A percentile compares a stretch with the other conserved stretches of the same genome.
These are phyloP conservation scores for Phenganax marumi DNA, from an alignment of 92 coral and sea anemone genomes.

Conservation along the genomic window DNA sequence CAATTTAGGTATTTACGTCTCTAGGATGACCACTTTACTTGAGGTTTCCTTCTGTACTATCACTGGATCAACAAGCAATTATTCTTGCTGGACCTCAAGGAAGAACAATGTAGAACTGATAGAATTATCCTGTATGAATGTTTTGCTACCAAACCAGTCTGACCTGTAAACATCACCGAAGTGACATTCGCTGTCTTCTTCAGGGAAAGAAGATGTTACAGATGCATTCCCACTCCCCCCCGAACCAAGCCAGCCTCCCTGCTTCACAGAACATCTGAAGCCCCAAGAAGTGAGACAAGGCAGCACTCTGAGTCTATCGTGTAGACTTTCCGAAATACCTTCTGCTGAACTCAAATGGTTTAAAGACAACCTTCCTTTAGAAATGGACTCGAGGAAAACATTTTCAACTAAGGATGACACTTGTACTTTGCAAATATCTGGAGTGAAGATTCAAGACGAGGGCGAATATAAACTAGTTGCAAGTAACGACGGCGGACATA, in stretches of 20 bases:
- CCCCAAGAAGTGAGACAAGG: constrained; percentile 90
- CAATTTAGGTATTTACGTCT: not conserved
- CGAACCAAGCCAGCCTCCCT: constrained; percentile 67
- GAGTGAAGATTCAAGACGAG: constrained; percentile 81
- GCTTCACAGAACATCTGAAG: constrained; percentile 71
- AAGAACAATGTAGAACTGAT: too few relatives aligned
- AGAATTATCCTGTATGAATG: too few relatives aligned
- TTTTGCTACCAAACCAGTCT: not conserved
- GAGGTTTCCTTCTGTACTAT: too few relatives aligned
- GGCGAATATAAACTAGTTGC: constrained; percentile 80
- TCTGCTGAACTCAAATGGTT: constrained; percentile 72
- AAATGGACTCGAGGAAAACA: constrained; percentile 68
- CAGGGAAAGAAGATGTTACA: constrained; percentile 17
- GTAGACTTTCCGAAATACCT: constrained; percentile 71
- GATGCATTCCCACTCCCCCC: constrained; percentile 21
- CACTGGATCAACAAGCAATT: too few relatives aligned
- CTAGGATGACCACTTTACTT: not conserved
- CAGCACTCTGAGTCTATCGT: constrained; percentile 70
- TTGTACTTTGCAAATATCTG: constrained; percentile 67
- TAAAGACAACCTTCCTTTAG: constrained; percentile 70
- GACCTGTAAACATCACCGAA: not conserved
- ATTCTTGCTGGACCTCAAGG: too few relatives aligned
- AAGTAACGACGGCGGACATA: constrained; percentile 68
- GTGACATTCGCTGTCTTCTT: not conserved
- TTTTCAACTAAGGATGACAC: constrained; percentile 66